Conservation (phyloP, 92 coral and sea anemone genomes). For the Zoanthus sansibaricus region DNA sequence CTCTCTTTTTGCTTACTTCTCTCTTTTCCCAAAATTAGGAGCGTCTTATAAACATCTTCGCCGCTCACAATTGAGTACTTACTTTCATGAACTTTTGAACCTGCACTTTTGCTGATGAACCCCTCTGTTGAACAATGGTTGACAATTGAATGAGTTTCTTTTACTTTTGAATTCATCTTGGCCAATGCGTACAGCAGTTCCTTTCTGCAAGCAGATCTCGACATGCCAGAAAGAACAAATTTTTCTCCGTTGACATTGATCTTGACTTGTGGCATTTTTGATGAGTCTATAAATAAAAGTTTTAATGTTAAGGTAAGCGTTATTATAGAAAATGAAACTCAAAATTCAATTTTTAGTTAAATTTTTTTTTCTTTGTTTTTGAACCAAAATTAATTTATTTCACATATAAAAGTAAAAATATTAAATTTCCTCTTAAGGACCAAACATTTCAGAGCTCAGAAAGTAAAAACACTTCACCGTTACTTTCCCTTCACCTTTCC, state of each 20-base stretch:
- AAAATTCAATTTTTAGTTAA: no score
- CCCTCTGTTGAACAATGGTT: background rate
- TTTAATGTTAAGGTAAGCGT: background rate
- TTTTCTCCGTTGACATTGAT: conserved; percentile 77
- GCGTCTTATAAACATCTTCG: conserved; percentile 8
- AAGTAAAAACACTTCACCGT: no score
- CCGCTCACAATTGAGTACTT: background rate
- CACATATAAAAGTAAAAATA: no score
- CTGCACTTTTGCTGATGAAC: background rate
- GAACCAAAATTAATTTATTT: no score
- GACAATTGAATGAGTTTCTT: background rate
- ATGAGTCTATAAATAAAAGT: background rate
- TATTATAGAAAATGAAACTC: no score
- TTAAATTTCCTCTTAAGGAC: no score
- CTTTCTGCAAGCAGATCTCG: conserved; percentile 72
- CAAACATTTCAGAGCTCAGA: no score
- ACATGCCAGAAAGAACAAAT: conserved; percentile 82
- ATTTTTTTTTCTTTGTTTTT: no score
- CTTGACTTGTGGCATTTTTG: conserved; percentile 79
- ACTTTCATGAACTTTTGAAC: conserved; percentile 11
- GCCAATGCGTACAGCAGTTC: conserved; percentile 83
- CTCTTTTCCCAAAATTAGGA: conserved; percentile 30
- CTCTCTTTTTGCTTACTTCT: conserved; percentile 26
- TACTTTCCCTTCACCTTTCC: no score
- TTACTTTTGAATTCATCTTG: conserved; percentile 56